These are phyloP conservation scores for Ifrita kowaldi DNA, from an alignment of 2,113 vertebrate genomes.

Conservation along the genomic window DNA sequence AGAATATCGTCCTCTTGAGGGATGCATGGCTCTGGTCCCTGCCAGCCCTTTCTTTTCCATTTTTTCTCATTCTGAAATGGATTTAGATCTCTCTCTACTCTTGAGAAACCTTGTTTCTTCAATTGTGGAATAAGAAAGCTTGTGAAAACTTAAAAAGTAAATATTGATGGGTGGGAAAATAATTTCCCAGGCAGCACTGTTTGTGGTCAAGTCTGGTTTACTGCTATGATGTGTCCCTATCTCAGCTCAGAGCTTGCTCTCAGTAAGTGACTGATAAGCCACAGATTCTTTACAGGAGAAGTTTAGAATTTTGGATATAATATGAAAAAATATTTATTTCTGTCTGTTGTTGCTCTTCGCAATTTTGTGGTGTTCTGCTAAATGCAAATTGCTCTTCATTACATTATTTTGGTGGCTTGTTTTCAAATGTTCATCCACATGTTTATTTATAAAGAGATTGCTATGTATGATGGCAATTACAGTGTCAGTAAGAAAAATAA, in stretches of 20 bases:
- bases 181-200: neutral
- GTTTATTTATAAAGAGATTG: constrained; percentile 50
- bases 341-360: neutral
- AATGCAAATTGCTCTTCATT: constrained; percentile 37
- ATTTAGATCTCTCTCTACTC: rapidly evolving
- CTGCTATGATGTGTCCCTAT: neutral
- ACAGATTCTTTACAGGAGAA: neutral
- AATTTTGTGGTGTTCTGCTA: constrained; percentile 7
- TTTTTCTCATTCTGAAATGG: neutral
- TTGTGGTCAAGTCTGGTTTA: neutral
- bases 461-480: constrained; percentile 43
- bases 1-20: neutral
- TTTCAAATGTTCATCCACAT: constrained; percentile 21
- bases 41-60: neutral
- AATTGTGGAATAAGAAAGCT: neutral
- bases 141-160: neutral
- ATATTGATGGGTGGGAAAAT: neutral
- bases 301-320: neutral
- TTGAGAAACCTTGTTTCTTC: neutral
- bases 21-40: neutral
- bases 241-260: neutral
- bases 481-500: constrained; percentile 20
- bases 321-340: neutral
- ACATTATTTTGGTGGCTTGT: constrained; percentile 40
- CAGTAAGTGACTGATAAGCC: neutral